Conservation (phyloP, 2,888 invertebrate genomes). For the Chymomyza caudatula region DNA sequence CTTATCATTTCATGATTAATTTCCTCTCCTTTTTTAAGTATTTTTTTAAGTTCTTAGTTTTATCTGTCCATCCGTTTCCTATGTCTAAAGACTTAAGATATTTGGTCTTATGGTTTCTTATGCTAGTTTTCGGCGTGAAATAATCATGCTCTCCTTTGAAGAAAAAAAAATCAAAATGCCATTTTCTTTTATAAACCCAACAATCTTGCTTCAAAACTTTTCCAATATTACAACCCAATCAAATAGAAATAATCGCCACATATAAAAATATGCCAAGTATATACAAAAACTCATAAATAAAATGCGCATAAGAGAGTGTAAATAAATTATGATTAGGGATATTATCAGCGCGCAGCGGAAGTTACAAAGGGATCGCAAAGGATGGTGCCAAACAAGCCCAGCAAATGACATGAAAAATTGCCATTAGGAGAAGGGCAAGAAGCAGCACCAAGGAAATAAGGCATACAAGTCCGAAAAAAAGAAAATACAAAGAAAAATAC, state of each 20-base stretch:
- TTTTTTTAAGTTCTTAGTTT: too few relatives aligned
- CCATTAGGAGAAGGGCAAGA: constrained; percentile 51
- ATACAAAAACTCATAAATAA: constrained; percentile 13
- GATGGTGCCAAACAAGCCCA: constrained; percentile 7
- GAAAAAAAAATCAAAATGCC: too few relatives aligned
- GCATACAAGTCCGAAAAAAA: not conserved
- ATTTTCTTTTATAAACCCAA: too few relatives aligned
- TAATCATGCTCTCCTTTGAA: too few relatives aligned
- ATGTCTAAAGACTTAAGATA: too few relatives aligned
- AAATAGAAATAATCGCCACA: not conserved
- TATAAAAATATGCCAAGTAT: constrained; percentile 2
- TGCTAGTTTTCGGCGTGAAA: too few relatives aligned
- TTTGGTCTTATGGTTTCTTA: too few relatives aligned
- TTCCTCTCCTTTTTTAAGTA: too few relatives aligned
- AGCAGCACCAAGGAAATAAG: constrained; percentile 13
- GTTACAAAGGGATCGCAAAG: constrained; percentile 16
- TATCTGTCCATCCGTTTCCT: too few relatives aligned
- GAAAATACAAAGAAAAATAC: not conserved
- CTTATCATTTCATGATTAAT: too few relatives aligned
- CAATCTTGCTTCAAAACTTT: not conserved
- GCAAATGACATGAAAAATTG: constrained; percentile 61
- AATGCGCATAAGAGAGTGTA: constrained; percentile 42
- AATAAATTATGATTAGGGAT: constrained; percentile 68
- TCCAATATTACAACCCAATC: constrained; percentile 39
- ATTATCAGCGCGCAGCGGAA: constrained; percentile 46